Base-by-base conservation (phyloP, 2,888 invertebrate species). In the Cremastinae sp. region DNA sequence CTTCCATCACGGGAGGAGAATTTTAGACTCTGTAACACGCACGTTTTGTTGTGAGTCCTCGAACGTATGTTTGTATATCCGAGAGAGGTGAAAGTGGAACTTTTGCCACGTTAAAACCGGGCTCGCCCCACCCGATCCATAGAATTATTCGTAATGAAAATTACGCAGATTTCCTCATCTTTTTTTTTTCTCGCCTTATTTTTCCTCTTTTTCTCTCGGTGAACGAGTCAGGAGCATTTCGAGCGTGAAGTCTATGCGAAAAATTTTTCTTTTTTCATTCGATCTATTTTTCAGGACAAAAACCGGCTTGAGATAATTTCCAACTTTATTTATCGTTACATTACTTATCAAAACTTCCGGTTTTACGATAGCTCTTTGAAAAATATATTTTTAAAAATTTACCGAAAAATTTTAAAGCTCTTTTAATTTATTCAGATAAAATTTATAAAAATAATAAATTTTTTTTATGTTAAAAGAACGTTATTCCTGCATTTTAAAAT, bases 121-220 rank as follows among this genome's bases (percentile, higher is more conserved):
- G 58, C 56, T 20, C 20, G 9, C 37, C 69, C 16, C 53, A 1
- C 16, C 53, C 9, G 35, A 49, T 28, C 39, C 51, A 16, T 74
- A 76, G 79, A 83, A 83, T 84, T 84, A 82, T 84, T 83, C 79
- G 77, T 82, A 82, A 83, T 82, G 79, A 70, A 80, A 84, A 84
- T 83, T 78, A 82, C 78, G 65, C 77, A 79, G 68, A 79, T 83
- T 84, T 83, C 80, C 79, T 76, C 81, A 78, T 78, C 72, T 35
- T 14, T 10, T 20, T 18, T 9, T 70, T 81, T 49, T 41, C 56
- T 20, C 16, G 16, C 28, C 71, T 73, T 73, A 66, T 74, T 73
- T 65, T 75, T 51, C 51, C 20, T 39, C 10, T 35, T 70, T 14
- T 16, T 43, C 41, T 14, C 37, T 43, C 64, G 69, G 74, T n/a